Percentiles rank a stretch among this genome's conserved stretches.
phyloP scores from a whole-genome alignment of 2,113 vertebrate species.

The Talpa occidentalis region DNA sequence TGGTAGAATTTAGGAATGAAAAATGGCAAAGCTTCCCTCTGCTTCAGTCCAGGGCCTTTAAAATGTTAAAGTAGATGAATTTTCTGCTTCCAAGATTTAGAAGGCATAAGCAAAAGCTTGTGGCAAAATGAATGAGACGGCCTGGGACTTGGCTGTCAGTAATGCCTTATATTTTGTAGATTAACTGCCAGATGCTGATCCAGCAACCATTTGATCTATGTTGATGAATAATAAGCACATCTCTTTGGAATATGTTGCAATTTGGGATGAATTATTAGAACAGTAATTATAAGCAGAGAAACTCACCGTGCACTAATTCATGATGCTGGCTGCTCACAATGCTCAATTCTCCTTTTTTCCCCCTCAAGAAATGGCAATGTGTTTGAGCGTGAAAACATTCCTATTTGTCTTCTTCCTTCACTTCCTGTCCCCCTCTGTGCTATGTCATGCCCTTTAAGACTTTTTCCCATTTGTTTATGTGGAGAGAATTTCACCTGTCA shows the following conservation, averaged over 20 bases:
- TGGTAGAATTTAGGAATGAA: not conserved
- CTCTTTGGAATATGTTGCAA: slow-evolving; percentile 64
- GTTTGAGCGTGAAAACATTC: not conserved
- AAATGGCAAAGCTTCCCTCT: not conserved
- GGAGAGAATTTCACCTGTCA: not conserved
- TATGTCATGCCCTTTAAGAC: not conserved
- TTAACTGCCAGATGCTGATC: not conserved
- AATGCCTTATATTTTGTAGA: not conserved
- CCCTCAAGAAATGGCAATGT: not conserved
- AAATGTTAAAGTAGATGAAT: not conserved
- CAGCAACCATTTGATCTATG: not conserved
- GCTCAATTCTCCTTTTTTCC: not conserved
- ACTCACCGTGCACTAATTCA: slow-evolving; percentile 2
- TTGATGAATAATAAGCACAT: slow-evolving; percentile 22
- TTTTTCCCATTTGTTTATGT: not conserved
- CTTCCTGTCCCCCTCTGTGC: not conserved
- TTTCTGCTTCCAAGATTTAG: slow-evolving; percentile 26
- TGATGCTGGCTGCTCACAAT: not conserved
- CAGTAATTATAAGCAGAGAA: slow-evolving; percentile 56
- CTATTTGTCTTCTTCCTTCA: not conserved
- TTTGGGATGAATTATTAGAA: slow-evolving; percentile 57
- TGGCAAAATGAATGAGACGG: not conserved
- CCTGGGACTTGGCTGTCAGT: not conserved
- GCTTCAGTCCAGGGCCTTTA: not conserved
- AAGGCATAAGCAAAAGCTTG: not conserved